phyloP scores from a whole-genome alignment of 1,140 invertebrate species.

The Dinoponera quadriceps region DNA sequence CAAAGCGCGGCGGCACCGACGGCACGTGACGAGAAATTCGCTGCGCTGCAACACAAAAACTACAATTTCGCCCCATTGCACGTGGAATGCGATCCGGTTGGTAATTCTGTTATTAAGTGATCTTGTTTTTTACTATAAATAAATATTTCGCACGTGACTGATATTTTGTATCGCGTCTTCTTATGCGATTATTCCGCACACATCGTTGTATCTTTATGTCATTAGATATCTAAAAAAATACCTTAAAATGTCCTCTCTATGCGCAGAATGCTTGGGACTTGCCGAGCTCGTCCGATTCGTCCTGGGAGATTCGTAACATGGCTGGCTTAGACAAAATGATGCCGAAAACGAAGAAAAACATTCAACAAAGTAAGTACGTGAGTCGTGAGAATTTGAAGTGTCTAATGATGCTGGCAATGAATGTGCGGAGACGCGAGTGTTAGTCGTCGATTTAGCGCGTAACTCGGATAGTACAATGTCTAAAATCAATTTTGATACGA shows the following conservation, averaged over 20 bases:
- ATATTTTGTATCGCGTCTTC: background rate
- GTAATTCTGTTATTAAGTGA: conserved; percentile 74
- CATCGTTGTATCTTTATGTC: conserved; percentile 10
- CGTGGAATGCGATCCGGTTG: conserved; percentile 89
- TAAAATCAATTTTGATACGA: no score
- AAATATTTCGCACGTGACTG: background rate
- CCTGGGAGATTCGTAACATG: conserved; percentile 84
- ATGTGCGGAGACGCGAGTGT: background rate
- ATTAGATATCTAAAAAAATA: conserved; percentile 8
- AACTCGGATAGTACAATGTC: no score
- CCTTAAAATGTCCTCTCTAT: background rate
- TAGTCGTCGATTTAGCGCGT: background rate
- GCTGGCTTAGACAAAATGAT: conserved; percentile 87
- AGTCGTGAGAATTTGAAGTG: conserved; percentile 1
- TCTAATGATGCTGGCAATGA: background rate
- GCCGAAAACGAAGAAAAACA: conserved; percentile 78
- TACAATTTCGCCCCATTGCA: conserved; percentile 84
- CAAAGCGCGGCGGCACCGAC: conserved; percentile 12
- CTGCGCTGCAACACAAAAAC: conserved; percentile 39
- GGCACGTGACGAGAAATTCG: background rate
- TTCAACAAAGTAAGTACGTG: conserved; percentile 82
- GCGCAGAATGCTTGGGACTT: conserved; percentile 89
- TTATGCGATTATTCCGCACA: background rate
- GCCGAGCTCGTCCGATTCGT: conserved; percentile 81
- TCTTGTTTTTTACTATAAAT: background rate